Conservation (phyloP, 2,797 vertebrate genomes). For the Gallinago solitaria region DNA sequence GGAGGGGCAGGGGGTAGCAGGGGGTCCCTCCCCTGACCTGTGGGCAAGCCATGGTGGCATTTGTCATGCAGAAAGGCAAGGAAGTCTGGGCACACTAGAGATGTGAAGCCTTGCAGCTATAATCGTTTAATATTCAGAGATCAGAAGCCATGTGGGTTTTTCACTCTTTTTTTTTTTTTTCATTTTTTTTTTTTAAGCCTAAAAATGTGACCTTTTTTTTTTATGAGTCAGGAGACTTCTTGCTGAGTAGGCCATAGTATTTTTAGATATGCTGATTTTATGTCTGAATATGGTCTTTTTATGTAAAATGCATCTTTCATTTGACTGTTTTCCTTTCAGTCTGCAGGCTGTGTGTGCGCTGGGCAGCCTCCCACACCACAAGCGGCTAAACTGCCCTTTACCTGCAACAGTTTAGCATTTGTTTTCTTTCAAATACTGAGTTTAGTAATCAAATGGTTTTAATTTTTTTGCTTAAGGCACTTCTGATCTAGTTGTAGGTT, state of each 20-base stretch:
- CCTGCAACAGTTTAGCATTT: conserved; percentile 3
- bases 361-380: not conserved
- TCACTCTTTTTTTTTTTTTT: not conserved
- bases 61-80: rapidly evolving
- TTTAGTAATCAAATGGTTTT: not conserved
- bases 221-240: not conserved
- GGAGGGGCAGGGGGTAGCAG: not conserved
- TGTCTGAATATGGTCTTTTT: conserved; percentile 8
- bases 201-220: not conserved
- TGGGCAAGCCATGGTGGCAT: rapidly evolving
- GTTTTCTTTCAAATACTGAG: not conserved
- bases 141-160: not conserved
- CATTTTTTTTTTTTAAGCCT: not conserved
- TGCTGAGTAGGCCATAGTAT: conserved; percentile 44
- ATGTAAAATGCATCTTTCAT: conserved; percentile 35
- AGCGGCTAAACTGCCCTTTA: not conserved
- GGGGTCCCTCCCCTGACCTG: rapidly evolving
- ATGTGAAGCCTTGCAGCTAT: not conserved
- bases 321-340: conserved; percentile 12
- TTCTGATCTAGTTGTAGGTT: not conserved
- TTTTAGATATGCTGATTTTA: conserved; percentile 63
- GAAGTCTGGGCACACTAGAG: not conserved
- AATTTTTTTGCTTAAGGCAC: not conserved
- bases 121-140: not conserved
- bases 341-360: not conserved